Percentiles rank a stretch among this genome's conserved stretches.
phyloP scores from a whole-genome alignment of 2,797 vertebrate species.

The Sarcophilus harrisii region DNA sequence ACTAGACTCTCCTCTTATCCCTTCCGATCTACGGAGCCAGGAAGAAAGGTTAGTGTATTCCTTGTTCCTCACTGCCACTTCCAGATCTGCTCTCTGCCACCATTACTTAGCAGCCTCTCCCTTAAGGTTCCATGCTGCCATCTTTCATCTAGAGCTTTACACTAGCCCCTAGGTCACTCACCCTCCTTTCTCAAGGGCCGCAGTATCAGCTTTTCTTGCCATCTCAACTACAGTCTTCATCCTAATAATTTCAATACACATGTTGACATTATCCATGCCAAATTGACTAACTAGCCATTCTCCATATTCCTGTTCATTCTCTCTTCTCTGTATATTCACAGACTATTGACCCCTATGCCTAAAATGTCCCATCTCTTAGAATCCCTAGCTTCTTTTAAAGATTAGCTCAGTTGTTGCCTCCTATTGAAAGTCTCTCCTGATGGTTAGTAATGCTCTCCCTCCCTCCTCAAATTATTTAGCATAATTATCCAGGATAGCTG shows the following conservation, averaged over 20 bases:
- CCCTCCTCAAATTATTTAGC: neutral
- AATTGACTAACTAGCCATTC: neutral
- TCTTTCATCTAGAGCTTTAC: neutral
- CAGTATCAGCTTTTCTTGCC: neutral
- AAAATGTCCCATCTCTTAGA: neutral
- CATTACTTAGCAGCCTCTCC: neutral
- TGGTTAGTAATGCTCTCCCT: neutral
- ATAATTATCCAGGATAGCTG: neutral
- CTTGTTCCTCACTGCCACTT: neutral
- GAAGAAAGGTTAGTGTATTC: neutral
- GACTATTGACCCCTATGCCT: neutral
- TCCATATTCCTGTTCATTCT: neutral
- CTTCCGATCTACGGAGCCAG: neutral
- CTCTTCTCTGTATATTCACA: neutral
- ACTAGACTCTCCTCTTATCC: neutral
- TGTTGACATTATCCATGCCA: neutral
- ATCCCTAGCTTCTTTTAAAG: neutral
- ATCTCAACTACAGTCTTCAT: neutral
- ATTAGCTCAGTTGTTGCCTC: neutral
- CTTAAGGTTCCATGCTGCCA: neutral
- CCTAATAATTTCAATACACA: neutral
- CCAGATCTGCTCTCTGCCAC: neutral
- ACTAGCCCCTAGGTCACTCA: neutral
- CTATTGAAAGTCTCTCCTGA: neutral
- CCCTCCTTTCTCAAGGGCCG: neutral